These are phyloP conservation scores for Drusus annulatus DNA, from an alignment of 1,140 invertebrate genomes.

Conservation along the genomic window DNA sequence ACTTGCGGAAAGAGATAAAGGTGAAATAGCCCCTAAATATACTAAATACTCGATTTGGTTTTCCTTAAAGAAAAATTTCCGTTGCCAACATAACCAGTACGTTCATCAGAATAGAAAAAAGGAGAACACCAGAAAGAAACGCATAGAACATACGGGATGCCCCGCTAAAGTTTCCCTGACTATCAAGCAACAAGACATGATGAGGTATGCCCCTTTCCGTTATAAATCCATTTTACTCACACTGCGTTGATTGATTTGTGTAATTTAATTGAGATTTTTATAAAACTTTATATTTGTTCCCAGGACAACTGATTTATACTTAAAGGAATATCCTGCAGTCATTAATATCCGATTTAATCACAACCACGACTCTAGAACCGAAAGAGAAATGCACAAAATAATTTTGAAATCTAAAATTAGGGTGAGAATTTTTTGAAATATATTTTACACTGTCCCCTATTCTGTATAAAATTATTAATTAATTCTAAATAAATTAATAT, in stretches of 20 bases:
- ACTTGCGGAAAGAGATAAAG: too few species aligned
- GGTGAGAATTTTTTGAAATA: too few species aligned
- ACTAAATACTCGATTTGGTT: background rate
- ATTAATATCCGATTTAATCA: slow-evolving; percentile 36
- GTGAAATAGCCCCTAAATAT: too few species aligned
- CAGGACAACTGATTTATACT: slow-evolving; percentile 31
- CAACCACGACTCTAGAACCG: slow-evolving; percentile 29
- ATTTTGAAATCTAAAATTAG: slow-evolving; percentile 18
- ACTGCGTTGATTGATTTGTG: too few species aligned
- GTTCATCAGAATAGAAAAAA: slow-evolving; percentile 35
- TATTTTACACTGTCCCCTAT: too few species aligned
- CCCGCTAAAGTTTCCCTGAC: slow-evolving; percentile 33
- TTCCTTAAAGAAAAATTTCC: slow-evolving; percentile 32
- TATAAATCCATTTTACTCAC: too few species aligned
- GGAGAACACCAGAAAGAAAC: slow-evolving; percentile 36
- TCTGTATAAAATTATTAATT: too few species aligned
- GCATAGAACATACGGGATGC: slow-evolving; percentile 36
- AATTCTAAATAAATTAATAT: too few species aligned
- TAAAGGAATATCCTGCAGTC: slow-evolving; percentile 38
- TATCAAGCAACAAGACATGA: slow-evolving; percentile 35
- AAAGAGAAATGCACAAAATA: slow-evolving; percentile 37
- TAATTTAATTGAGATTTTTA: too few species aligned
- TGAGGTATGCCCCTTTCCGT: slow-evolving; percentile 4
- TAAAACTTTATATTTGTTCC: background rate
- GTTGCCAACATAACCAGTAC: slow-evolving; percentile 38